Evolutionary conservation across 2,113 vertebrate species (phyloP), one percentile per base, ranked within the genome.

Genomic region (Patagioenas fasciata): DNA sequence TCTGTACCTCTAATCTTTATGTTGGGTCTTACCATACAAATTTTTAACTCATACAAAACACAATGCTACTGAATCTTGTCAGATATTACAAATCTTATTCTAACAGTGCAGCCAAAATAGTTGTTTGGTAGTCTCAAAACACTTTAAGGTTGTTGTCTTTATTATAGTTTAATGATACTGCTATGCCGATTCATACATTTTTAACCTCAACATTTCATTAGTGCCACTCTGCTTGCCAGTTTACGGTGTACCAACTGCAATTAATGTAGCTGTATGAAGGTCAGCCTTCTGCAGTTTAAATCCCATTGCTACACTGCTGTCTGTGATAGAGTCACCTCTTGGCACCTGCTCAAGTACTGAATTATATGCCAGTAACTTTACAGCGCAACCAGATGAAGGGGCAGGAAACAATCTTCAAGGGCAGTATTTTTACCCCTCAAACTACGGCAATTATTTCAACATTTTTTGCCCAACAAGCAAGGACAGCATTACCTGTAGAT

Each of bases 181-280:
- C 51, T 87, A 51, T 31, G 34, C 24, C 1, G 1, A 70, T 29
- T 96, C 42, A 54, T 85, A 67, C 42, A 69, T 87, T 87, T 94
- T 94, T 87, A 95, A 91, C 69, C 69, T 92, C 57, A 53, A n/a
- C 50, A 48, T 42, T 85, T 71, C 85, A 80, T 81, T 53, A 74
- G 29, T 17, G 11, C 40, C 50, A 38, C 48, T 80, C 73, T 88
- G 38, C 60, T 83, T 72, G 26, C 57, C 80, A 85, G 64, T 80
- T 65, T 88, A 91, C 16, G 44, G 21, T n/a, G 56, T 19, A 65
- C 74, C 44, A 40, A 23, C 56, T 62, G 61, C 79, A 65, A 34
- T 80, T 79, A 78, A 17, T 5, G 21, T 15, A 73, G 58, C 13
- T 40, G 50, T 85, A 31, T 11, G 21, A 47, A 72, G 48, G 67